These are phyloP conservation scores for Steromphala cineraria DNA, from an alignment of 2,888 invertebrate genomes.

Conservation along the genomic window DNA sequence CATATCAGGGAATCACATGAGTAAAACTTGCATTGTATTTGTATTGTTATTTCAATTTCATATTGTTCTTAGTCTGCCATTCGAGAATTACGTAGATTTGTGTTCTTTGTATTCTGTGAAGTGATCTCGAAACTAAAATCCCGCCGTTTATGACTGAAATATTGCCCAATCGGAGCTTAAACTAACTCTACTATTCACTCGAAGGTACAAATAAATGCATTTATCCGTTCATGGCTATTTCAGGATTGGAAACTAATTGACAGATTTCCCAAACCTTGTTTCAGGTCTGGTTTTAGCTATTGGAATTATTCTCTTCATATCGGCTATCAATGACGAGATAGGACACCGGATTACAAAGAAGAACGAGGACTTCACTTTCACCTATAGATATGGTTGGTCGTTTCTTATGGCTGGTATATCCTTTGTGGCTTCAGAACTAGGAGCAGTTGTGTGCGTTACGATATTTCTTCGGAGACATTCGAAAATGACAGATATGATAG, in stretches of 20 bases:
- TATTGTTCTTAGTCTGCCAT: too few species aligned
- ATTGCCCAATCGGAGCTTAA: too few species aligned
- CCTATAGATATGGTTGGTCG: slow-evolving; percentile 71
- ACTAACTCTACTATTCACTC: too few species aligned
- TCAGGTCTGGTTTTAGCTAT: slow-evolving; percentile 66
- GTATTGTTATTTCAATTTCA: too few species aligned
- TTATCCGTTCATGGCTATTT: neutral
- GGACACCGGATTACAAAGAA: slow-evolving; percentile 57
- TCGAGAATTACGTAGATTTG: too few species aligned
- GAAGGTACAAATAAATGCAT: neutral
- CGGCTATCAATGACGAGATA: slow-evolving; percentile 71
- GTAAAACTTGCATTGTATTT: too few species aligned
- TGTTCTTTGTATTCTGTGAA: too few species aligned
- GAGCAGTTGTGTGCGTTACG: slow-evolving; percentile 68
- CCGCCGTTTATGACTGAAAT: too few species aligned
- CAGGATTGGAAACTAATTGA: neutral
- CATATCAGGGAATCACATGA: too few species aligned
- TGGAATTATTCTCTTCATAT: slow-evolving; percentile 71
- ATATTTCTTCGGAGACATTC: slow-evolving; percentile 65
- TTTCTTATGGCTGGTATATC: slow-evolving; percentile 70
- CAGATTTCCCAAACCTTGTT: slow-evolving; percentile 11
- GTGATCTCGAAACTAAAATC: too few species aligned
- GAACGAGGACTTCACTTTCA: slow-evolving; percentile 52
- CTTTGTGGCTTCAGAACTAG: slow-evolving; percentile 65
- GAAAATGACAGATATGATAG: slow-evolving; percentile 60